These are phyloP conservation scores for Phainopepla nitens DNA, from an alignment of 2,113 vertebrate genomes.

Conservation along the genomic window DNA sequence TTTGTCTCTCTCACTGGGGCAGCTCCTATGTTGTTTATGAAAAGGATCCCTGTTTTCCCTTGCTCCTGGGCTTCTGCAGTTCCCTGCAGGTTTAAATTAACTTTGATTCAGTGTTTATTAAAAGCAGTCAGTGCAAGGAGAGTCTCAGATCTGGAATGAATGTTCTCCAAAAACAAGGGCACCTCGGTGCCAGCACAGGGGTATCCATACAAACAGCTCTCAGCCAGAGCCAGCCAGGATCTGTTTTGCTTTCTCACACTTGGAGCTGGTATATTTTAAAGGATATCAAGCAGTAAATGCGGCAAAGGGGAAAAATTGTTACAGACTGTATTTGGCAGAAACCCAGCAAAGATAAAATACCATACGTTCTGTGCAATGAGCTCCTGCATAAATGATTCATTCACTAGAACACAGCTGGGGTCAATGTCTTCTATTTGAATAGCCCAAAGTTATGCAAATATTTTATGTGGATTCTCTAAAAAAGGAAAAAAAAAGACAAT, in stretches of 20 bases:
- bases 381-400: constrained; percentile 45
- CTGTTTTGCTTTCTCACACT: constrained; percentile 49
- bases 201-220: background rate
- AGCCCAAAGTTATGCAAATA: constrained; percentile 43
- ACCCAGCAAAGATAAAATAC: constrained; percentile 57
- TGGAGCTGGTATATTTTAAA: constrained; percentile 29
- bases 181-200: background rate
- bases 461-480: background rate
- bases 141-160: background rate
- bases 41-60: background rate
- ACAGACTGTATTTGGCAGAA: constrained; percentile 50
- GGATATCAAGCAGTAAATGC: constrained; percentile 45
- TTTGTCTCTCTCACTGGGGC: background rate
- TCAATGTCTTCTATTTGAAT: constrained; percentile 12
- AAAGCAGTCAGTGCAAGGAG: background rate
- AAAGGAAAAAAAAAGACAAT: background rate
- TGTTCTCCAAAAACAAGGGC: background rate
- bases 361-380: constrained; percentile 58
- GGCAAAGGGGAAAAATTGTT: constrained; percentile 56
- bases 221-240: background rate
- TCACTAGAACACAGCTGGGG: constrained; percentile 37
- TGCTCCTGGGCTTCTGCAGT: background rate
- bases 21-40: background rate
- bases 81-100: background rate
- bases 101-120: background rate